These are phyloP conservation scores for Ispidina lecontei DNA, from an alignment of 2,797 vertebrate genomes.

Conservation along the genomic window DNA sequence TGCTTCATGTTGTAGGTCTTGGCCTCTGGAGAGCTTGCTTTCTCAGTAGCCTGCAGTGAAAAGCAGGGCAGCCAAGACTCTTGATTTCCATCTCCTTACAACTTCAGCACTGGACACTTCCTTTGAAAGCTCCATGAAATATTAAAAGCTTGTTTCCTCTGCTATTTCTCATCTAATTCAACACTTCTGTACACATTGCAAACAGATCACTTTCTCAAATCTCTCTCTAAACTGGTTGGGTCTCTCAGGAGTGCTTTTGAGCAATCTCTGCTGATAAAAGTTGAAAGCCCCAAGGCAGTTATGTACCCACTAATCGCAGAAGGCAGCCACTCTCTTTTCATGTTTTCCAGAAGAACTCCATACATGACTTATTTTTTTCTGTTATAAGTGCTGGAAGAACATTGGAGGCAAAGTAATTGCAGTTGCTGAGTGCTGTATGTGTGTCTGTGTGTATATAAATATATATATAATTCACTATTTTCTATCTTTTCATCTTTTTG, in stretches of 20 bases:
- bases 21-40: not conserved
- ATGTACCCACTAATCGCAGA: not conserved
- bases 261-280: not conserved
- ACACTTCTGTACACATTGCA: not conserved
- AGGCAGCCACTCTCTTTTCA: not conserved
- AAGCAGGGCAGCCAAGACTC: not conserved
- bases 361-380: not conserved
- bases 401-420: not conserved
- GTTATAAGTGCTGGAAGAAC: not conserved
- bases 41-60: not conserved
- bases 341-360: not conserved
- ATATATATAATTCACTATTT: not conserved
- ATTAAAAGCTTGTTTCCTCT: conserved; percentile 4
- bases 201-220: not conserved
- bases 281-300: not conserved
- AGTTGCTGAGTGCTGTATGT: not conserved
- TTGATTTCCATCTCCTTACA: not conserved
- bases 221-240: not conserved
- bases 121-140: conserved; percentile 20
- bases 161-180: not conserved
- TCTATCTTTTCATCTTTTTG: not conserved
- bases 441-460: not conserved
- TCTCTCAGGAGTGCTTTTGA: conserved; percentile 6
- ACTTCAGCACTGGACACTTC: not conserved
- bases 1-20: not conserved